Evolutionary conservation across 1,140 invertebrate species (phyloP).

Genomic region (Sinonovacula constricta): DNA sequence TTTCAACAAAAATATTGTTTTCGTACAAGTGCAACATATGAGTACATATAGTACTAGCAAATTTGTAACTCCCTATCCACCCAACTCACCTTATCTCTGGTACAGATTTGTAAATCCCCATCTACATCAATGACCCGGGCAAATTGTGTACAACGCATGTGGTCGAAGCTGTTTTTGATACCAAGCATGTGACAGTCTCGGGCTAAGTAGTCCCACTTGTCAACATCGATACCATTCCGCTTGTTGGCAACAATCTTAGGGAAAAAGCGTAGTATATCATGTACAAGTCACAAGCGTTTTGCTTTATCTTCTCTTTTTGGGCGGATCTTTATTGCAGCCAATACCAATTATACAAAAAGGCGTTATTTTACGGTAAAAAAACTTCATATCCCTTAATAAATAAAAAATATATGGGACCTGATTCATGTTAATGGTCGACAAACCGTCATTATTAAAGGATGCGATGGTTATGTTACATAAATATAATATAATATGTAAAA

Average conservation of each 20-base stretch:
- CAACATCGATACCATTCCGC: too few relatives aligned
- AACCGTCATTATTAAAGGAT: too few relatives aligned
- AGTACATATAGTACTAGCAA: too few relatives aligned
- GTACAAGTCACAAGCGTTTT: too few relatives aligned
- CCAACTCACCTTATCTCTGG: conserved; percentile 42
- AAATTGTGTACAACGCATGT: conserved; percentile 74
- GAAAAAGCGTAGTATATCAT: neutral
- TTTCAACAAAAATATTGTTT: too few relatives aligned
- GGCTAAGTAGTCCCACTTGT: too few relatives aligned
- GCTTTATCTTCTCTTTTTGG: neutral
- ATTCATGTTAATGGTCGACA: too few relatives aligned
- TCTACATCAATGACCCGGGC: conserved; percentile 71
- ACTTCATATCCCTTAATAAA: too few relatives aligned
- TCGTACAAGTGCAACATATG: too few relatives aligned
- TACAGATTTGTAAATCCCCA: conserved; percentile 48
- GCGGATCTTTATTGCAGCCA: neutral
- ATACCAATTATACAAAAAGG: neutral
- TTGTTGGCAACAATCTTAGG: conserved; percentile 83
- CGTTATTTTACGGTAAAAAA: neutral
- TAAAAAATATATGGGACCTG: neutral
- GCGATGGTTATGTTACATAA: too few relatives aligned
- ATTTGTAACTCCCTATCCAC: too few relatives aligned
- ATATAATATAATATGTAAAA: neutral
- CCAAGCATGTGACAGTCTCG: conserved; percentile 81
- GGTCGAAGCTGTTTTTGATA: conserved; percentile 78